These are phyloP conservation scores for Saimiri boliviensis DNA, from an alignment of 2,113 vertebrate species.

Conservation along the genomic window DNA sequence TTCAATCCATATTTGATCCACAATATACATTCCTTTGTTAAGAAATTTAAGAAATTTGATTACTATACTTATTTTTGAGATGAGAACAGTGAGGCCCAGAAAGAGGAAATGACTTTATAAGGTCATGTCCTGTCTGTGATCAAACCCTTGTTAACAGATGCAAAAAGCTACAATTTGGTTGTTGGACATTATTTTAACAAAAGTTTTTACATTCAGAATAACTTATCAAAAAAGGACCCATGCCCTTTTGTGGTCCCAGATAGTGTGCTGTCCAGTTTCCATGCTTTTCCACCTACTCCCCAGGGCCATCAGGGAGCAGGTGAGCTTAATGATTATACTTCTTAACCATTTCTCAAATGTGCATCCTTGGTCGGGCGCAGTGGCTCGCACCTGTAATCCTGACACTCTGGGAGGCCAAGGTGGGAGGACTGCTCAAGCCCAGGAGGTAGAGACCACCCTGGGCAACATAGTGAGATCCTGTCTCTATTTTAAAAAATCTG, in stretches of 20 bases:
- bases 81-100: too few relatives aligned
- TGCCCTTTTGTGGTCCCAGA: neutral
- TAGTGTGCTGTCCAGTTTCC: neutral
- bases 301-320: neutral
- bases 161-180: slow-evolving; percentile 5
- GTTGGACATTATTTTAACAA: neutral
- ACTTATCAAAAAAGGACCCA: neutral
- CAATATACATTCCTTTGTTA: slow-evolving; percentile 20
- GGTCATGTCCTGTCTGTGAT: neutral
- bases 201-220: slow-evolving; percentile 36
- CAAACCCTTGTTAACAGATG: neutral
- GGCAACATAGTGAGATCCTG: too few relatives aligned
- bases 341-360: neutral
- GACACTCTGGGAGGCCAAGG: too few relatives aligned
- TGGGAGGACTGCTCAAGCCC: too few relatives aligned
- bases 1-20: neutral
- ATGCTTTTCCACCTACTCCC: neutral
- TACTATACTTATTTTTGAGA: too few relatives aligned
- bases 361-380: neutral
- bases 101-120: too few relatives aligned
- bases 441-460: too few relatives aligned
- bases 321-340: neutral
- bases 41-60: neutral
- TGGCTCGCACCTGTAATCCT: too few relatives aligned
- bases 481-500: too few relatives aligned